phyloP scores from a whole-genome alignment of 2,888 invertebrate genomes.

The Athalia cordata region DNA sequence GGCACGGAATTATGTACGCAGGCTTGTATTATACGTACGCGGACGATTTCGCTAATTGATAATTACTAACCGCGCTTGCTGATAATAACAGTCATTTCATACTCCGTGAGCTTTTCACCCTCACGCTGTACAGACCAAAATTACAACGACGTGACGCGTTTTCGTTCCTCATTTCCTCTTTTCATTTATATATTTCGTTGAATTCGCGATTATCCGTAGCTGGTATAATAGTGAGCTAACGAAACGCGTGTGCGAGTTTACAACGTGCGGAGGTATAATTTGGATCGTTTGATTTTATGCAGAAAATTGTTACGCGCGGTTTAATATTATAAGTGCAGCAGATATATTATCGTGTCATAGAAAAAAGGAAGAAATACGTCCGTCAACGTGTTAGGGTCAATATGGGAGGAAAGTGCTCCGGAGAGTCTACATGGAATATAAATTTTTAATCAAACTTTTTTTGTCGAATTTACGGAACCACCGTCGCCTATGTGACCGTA shows the following conservation, averaged over 20 bases:
- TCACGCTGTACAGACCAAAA: not conserved
- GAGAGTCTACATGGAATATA: not conserved
- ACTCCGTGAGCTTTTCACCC: conserved; percentile 15
- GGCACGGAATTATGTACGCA: conserved; percentile 6
- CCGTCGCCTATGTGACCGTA: not conserved
- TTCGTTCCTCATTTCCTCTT: conserved; percentile 15
- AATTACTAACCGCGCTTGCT: conserved; percentile 34
- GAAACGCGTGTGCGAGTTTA: too few species aligned
- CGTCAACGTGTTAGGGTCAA: not conserved
- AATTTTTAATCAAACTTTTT: conserved; percentile 8
- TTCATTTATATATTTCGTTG: not conserved
- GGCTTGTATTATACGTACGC: conserved; percentile 3
- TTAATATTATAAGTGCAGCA: too few species aligned
- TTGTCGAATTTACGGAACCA: not conserved
- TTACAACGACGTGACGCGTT: conserved; percentile 31
- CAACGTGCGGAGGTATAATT: too few species aligned
- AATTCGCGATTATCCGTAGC: not conserved
- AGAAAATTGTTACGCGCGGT: too few species aligned
- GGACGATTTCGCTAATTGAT: conserved; percentile 41
- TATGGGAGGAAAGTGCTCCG: not conserved
- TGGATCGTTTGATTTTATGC: too few species aligned
- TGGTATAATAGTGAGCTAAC: too few species aligned
- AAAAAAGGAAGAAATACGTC: not conserved
- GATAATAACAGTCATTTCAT: conserved; percentile 43
- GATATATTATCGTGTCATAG: not conserved